Evolutionary conservation across 2,113 vertebrate species (phyloP).

Genomic region (Morphnarchus princeps): DNA sequence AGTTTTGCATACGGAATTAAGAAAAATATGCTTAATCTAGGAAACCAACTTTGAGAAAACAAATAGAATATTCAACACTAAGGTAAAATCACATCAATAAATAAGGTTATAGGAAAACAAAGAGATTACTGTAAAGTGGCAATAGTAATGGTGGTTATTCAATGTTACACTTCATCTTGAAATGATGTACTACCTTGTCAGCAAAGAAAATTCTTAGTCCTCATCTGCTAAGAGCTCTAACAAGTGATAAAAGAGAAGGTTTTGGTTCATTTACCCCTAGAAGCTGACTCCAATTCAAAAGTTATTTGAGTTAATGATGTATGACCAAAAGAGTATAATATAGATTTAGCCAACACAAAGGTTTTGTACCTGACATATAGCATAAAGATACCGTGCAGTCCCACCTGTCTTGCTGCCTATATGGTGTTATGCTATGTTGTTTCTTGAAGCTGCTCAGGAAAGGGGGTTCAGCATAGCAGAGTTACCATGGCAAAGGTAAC

Average conservation of each 20-base stretch:
- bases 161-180: background rate
- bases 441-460: background rate
- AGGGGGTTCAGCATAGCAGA: background rate
- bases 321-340: background rate
- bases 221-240: background rate
- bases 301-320: conserved; percentile 21
- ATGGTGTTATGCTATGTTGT: accelerated
- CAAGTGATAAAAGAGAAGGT: background rate
- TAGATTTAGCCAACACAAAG: background rate
- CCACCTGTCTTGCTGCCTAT: background rate
- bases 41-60: background rate
- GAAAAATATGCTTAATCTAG: background rate
- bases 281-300: background rate
- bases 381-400: background rate
- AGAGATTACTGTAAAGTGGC: background rate
- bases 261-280: conserved; percentile 17
- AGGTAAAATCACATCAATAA: background rate
- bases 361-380: accelerated
- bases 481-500: background rate
- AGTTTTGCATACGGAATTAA: background rate
- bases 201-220: conserved; percentile 26
- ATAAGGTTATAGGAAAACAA: background rate
- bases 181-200: background rate
- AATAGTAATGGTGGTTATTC: background rate
- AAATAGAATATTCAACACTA: background rate